A percentile compares a stretch with the other conserved stretches of the same genome.
These are phyloP conservation scores for Xylota segnis DNA, from an alignment of 2,888 invertebrate genomes.

Conservation along the genomic window DNA sequence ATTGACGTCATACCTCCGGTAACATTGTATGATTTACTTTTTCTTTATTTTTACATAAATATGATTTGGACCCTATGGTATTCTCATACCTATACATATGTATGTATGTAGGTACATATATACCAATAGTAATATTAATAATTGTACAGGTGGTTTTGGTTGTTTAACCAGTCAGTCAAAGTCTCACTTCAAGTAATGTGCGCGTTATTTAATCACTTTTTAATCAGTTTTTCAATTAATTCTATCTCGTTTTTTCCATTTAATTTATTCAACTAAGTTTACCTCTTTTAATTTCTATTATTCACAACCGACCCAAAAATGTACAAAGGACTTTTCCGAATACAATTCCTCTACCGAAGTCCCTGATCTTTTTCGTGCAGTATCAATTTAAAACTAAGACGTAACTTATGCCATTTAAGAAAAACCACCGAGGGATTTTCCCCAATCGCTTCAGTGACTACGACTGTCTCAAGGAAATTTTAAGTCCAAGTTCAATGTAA, in stretches of 20 bases:
- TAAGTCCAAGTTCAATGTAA: constrained; percentile 68
- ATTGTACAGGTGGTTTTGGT: neutral
- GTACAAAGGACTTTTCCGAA: constrained; percentile 3
- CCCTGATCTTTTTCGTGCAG: constrained; percentile 14
- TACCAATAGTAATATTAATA: neutral
- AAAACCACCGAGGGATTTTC: constrained; percentile 29
- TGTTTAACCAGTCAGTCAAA: neutral
- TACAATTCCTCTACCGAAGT: constrained; percentile 2
- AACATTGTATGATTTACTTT: no score
- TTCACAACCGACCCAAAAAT: constrained; percentile 6
- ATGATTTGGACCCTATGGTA: neutral
- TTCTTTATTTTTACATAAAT: neutral
- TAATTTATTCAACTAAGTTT: neutral
- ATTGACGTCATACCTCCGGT: no score
- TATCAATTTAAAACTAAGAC: constrained; percentile 14
- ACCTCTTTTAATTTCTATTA: neutral
- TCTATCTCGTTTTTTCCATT: neutral
- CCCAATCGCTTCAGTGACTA: constrained; percentile 28
- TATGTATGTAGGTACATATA: no score
- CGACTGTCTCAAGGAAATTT: constrained; percentile 25
- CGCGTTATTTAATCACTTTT: constrained; percentile 13
- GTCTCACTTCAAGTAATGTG: constrained; percentile 8
- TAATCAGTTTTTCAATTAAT: no score
- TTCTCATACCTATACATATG: neutral
- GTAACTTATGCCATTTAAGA: constrained; percentile 13